phyloP scores from a whole-genome alignment of 2,888 invertebrate species.

The Eutolmus rufibarbis region DNA sequence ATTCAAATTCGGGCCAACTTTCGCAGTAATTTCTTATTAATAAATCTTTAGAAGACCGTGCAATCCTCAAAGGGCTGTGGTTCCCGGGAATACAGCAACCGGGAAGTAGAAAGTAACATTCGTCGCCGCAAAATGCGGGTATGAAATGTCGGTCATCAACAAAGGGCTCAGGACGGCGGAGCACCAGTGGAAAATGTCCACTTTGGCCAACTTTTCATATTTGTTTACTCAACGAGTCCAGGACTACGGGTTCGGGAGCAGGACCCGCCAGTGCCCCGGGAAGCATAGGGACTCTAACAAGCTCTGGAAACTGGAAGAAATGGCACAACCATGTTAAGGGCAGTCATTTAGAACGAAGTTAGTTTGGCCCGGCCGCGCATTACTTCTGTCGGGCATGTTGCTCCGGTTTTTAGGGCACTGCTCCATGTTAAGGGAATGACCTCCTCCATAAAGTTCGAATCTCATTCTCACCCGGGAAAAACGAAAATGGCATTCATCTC shows the following conservation, averaged over 20 bases:
- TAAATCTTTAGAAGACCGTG: neutral
- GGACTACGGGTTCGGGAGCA: neutral
- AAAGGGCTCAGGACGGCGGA: neutral
- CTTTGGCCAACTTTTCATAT: neutral
- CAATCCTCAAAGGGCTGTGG: neutral
- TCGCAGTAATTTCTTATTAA: constrained; percentile 17
- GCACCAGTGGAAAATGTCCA: neutral
- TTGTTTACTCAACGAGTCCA: neutral
- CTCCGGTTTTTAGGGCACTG: neutral
- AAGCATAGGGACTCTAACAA: neutral
- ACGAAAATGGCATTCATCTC: neutral
- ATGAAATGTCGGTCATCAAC: neutral
- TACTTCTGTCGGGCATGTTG: neutral
- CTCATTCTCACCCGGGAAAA: neutral
- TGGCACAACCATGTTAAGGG: neutral
- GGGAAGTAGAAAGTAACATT: neutral
- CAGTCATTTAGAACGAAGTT: neutral
- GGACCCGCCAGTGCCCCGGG: neutral
- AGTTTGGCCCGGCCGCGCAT: neutral
- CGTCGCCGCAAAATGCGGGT: neutral
- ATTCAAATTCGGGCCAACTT: neutral
- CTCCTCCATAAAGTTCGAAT: neutral
- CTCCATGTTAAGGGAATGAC: neutral
- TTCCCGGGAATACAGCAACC: neutral
- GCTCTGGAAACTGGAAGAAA: neutral